Base-by-base conservation (phyloP, 2,113 vertebrate species). In the Myotis lucifugus region DNA sequence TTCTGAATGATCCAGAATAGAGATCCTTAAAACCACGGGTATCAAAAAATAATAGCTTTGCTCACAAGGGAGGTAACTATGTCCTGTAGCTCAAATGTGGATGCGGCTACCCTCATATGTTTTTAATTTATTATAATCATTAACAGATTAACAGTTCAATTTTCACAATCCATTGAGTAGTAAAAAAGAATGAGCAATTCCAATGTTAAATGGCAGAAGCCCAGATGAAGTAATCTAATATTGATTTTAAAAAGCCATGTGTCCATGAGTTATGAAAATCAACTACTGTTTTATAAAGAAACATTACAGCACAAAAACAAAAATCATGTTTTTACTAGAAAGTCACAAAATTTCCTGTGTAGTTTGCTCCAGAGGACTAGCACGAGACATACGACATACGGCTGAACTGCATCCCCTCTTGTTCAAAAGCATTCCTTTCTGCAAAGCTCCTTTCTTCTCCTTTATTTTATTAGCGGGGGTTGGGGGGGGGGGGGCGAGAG, bases 41-140 rank as follows among this genome's bases (percentile, higher is more conserved):
- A 95, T 88, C 18, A 21, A 92, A 90, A 96, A 87, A 81, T 32
- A 90, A 90, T 23, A 40, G 40, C 29, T 94, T 86, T 87, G 59
- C 32, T 92, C 50, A 96, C 8, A 74, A 84, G 42, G 91, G 84
- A 50, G 56, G 19, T 42, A 90, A 54, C 50, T 93, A 48, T 48
- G 92, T 61, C 66, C 59, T 88, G 69, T 27, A 94, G 78, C 64
- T 92, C 78, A 90, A 95, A 96, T 19, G 88, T 61, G 72, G 93
- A 87, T 67, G 6, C 96, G 32, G 6, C 59, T 69, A 70, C 46
- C 1, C 8, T 67, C 40, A 50, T 50, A 69, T 95, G 95, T 70
- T 96, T 93, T 93, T 61, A 94, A 97, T 96, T 91, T 96, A 85
- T 95, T 76, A 81, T 87, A 86, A 95, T 94, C 73, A 94, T 94